These are phyloP conservation scores for Lepidocolaptes lacrymiger DNA, from an alignment of 2,797 vertebrate genomes.

Conservation along the genomic window DNA sequence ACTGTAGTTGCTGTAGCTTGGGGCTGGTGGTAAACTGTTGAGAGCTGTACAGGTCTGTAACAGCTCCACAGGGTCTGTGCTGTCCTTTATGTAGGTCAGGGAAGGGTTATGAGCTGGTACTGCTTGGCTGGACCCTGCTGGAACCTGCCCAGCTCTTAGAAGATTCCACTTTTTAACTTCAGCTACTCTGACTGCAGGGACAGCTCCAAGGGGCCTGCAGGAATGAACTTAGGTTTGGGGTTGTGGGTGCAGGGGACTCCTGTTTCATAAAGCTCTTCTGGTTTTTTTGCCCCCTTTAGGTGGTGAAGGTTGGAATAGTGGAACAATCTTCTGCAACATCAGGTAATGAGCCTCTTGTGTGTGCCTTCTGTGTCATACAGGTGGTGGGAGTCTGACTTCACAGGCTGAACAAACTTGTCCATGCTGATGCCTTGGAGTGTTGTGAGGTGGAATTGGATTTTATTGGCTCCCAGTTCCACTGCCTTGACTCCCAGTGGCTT, in stretches of 20 bases:
- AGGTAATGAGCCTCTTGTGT: conserved; percentile 73
- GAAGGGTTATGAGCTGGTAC: not conserved
- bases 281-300: conserved; percentile 72
- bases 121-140: not conserved
- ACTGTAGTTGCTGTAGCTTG: not conserved
- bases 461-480: not conserved
- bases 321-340: conserved; percentile 92
- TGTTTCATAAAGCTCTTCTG: not conserved
- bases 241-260: not conserved
- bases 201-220: not conserved
- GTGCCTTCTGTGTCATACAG: not conserved
- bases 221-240: not conserved
- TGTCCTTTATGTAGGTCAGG: not conserved
- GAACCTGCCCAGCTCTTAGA: not conserved
- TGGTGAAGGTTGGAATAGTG: conserved; percentile 96
- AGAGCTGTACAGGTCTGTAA: not conserved
- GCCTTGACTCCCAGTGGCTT: not conserved
- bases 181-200: not conserved
- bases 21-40: not conserved
- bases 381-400: not conserved
- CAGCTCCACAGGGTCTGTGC: not conserved
- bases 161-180: not conserved
- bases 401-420: not conserved
- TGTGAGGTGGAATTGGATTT: not conserved
- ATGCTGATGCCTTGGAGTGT: not conserved